A percentile compares a stretch with the other conserved stretches of the same genome.
These are phyloP conservation scores for Urechis unicinctus DNA, from an alignment of 2,888 invertebrate genomes.

Conservation along the genomic window DNA sequence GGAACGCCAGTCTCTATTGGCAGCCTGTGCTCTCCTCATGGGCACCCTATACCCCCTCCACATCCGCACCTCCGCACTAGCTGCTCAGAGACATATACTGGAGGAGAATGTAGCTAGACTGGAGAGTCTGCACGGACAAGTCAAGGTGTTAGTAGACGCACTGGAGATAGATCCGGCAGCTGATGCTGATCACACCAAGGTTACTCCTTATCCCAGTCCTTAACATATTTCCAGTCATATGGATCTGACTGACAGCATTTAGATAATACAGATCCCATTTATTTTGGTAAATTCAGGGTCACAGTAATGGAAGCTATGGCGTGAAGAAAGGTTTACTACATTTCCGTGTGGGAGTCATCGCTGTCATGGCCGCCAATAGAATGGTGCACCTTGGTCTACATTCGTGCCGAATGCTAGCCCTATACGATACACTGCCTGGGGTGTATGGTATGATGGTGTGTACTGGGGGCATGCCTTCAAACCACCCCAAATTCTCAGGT, in stretches of 20 bases:
- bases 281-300: too few relatives aligned
- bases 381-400: conserved; percentile 25
- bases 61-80: conserved; percentile 25
- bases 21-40: conserved; percentile 37
- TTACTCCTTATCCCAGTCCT: not conserved
- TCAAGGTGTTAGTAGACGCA: conserved; percentile 26
- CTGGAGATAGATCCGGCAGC: conserved; percentile 11
- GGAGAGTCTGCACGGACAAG: conserved; percentile 33
- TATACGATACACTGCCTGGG: conserved; percentile 30
- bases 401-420: conserved; percentile 31
- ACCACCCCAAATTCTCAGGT: too few relatives aligned
- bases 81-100: conserved; percentile 33
- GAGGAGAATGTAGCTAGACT: conserved; percentile 34
- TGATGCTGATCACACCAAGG: not conserved
- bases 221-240: too few relatives aligned
- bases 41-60: conserved; percentile 43
- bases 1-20: conserved; percentile 31
- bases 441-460: conserved; percentile 31
- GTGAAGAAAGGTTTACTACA: too few relatives aligned
- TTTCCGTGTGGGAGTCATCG: conserved; percentile 36
- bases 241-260: too few relatives aligned
- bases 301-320: too few relatives aligned
- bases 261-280: too few relatives aligned
- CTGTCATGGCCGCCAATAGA: conserved; percentile 42
- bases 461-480: conserved; percentile 29